A percentile compares a stretch with the other conserved stretches of the same genome.
Evolutionary conservation across 2,888 invertebrate species (phyloP).

Genomic region (Sicus ferrugineus): DNA sequence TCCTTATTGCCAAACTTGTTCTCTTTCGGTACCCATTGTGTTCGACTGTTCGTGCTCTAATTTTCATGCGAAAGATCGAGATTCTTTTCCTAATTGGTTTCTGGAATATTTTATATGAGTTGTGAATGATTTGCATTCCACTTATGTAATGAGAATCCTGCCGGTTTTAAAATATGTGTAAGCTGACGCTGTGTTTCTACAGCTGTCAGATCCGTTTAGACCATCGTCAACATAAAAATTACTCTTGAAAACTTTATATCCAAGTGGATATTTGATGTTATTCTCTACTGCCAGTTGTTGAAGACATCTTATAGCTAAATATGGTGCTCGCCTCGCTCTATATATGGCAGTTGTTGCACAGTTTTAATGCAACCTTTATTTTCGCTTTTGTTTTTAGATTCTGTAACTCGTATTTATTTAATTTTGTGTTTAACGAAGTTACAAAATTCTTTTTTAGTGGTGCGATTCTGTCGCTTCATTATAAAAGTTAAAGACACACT

Average conservation of each 20-base stretch:
- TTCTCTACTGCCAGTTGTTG: no score
- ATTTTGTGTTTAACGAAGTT: no score
- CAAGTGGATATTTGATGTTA: neutral
- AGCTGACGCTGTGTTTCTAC: conserved; percentile 27
- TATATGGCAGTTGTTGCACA: no score
- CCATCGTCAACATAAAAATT: neutral
- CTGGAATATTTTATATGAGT: conserved; percentile 32
- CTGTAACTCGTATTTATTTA: no score
- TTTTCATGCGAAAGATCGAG: conserved; percentile 25
- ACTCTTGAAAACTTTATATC: neutral
- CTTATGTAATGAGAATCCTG: conserved; percentile 33
- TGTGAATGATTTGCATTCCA: conserved; percentile 33
- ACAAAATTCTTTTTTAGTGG: no score
- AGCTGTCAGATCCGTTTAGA: neutral
- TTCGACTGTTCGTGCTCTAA: neutral
- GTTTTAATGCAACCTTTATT: no score
- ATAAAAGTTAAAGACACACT: no score
- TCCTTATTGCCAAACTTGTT: neutral
- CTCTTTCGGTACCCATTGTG: conserved; percentile 3
- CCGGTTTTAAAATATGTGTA: conserved; percentile 21
- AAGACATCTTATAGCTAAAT: no score
- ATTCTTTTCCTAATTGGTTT: conserved; percentile 28
- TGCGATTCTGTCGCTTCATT: no score
- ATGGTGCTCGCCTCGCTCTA: no score
- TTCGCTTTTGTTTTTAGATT: no score